Conservation (phyloP, 35 echinoderm and acorn worm genomes). For the Apostichopus japonicus region DNA sequence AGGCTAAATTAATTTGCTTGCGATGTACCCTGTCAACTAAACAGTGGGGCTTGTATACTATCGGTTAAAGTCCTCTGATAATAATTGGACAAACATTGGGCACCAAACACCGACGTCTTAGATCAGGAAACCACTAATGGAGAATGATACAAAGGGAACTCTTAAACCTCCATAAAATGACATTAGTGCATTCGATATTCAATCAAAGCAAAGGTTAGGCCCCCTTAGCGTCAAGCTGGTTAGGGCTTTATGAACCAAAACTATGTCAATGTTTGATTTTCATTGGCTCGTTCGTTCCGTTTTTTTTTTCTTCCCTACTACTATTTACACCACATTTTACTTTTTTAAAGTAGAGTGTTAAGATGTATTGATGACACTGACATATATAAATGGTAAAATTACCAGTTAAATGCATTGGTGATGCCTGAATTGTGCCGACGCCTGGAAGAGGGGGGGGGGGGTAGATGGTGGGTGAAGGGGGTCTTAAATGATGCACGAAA, state of each 20-base stretch:
- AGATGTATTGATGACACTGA: too few relatives aligned
- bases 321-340: too few relatives aligned
- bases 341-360: too few relatives aligned
- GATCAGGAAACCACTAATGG: slow-evolving; percentile 41
- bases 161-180: neutral
- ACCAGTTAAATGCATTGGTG: too few relatives aligned
- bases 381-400: too few relatives aligned
- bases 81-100: slow-evolving; percentile 18
- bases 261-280: slow-evolving; percentile 34
- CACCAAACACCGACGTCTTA: neutral
- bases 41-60: neutral
- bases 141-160: slow-evolving; percentile 32
- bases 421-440: too few relatives aligned
- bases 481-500: too few relatives aligned
- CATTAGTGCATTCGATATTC: slow-evolving; percentile 40
- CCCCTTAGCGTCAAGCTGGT: neutral
- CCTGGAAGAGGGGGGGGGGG: too few relatives aligned
- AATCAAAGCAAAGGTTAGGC: neutral
- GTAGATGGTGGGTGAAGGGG: too few relatives aligned
- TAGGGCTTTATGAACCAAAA: slow-evolving; percentile 25
- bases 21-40: slow-evolving; percentile 7
- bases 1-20: slow-evolving; percentile 51
- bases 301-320: neutral
- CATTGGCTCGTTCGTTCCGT: slow-evolving; percentile 11
- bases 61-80: slow-evolving; percentile 8